Conservation (phyloP, 2,888 invertebrate species). For the Andricus curvator region DNA sequence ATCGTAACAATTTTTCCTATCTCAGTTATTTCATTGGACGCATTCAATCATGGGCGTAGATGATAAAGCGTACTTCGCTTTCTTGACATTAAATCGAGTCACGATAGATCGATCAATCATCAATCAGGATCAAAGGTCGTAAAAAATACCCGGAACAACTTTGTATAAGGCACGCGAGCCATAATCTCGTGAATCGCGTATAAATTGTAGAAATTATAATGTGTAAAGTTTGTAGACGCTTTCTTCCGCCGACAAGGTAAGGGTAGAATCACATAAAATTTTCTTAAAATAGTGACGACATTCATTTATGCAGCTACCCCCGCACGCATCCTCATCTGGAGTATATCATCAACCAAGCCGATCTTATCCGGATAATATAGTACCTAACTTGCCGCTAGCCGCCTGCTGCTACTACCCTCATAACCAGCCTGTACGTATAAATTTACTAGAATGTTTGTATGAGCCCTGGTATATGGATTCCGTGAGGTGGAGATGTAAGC, state of each 20-base stretch:
- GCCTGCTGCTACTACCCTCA: slow-evolving; percentile 5
- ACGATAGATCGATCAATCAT: slow-evolving; percentile 13
- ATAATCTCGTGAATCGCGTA: background rate
- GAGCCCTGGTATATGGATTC: background rate
- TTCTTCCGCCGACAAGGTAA: background rate
- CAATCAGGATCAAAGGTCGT: background rate
- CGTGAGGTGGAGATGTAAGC: background rate
- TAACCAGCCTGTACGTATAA: slow-evolving; percentile 34
- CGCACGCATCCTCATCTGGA: slow-evolving; percentile 21
- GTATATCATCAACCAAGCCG: slow-evolving; percentile 33
- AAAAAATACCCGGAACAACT: background rate
- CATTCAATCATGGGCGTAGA: background rate
- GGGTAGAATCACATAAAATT: background rate
- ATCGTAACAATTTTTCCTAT: background rate
- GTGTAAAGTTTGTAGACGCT: background rate
- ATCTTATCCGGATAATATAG: slow-evolving; percentile 37
- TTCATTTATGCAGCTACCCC: slow-evolving; percentile 11
- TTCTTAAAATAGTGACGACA: slow-evolving; percentile 2
- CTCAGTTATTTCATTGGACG: background rate
- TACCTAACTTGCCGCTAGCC: background rate
- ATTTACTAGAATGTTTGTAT: slow-evolving; percentile 12
- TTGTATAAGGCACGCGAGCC: background rate
- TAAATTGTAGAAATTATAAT: background rate
- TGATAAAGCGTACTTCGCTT: background rate
- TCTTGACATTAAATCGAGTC: background rate